Conservation (phyloP, 2,113 vertebrate species). For the Rattus rattus region DNA sequence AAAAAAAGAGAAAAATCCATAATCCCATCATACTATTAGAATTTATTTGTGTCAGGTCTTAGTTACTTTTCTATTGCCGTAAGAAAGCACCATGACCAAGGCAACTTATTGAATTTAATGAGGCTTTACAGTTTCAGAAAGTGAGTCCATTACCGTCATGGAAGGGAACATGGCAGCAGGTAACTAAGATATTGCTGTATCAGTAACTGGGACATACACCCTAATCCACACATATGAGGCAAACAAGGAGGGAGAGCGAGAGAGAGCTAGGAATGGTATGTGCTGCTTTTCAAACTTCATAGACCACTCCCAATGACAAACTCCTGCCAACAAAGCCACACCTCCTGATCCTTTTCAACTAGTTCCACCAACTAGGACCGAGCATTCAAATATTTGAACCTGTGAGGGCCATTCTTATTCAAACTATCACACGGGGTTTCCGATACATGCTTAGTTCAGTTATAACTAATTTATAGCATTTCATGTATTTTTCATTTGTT, state of each 20-base stretch:
- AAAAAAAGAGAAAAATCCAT: constrained; percentile 15
- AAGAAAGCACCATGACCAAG: not conserved
- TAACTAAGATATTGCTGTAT: not conserved
- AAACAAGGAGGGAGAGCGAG: not conserved
- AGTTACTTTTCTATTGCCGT: not conserved
- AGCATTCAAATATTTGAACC: not conserved
- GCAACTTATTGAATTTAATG: not conserved
- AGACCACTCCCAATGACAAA: not conserved
- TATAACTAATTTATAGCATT: constrained; percentile 58
- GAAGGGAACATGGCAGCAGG: not conserved
- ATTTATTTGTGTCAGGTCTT: not conserved
- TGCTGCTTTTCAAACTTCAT: not conserved
- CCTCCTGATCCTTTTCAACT: not conserved
- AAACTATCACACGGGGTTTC: constrained; percentile 41
- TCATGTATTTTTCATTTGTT: constrained; percentile 37
- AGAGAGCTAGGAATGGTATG: not conserved
- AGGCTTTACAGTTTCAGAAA: not conserved
- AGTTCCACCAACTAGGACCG: not conserved
- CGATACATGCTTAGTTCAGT: constrained; percentile 35
- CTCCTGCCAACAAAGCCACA: not conserved
- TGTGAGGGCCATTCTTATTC: not conserved
- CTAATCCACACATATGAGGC: not conserved
- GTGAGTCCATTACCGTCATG: too few species aligned
- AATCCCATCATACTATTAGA: constrained; percentile 1
- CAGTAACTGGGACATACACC: not conserved